phyloP scores from a whole-genome alignment of 2,888 invertebrate species.

The Tromatobia lineatoria region DNA sequence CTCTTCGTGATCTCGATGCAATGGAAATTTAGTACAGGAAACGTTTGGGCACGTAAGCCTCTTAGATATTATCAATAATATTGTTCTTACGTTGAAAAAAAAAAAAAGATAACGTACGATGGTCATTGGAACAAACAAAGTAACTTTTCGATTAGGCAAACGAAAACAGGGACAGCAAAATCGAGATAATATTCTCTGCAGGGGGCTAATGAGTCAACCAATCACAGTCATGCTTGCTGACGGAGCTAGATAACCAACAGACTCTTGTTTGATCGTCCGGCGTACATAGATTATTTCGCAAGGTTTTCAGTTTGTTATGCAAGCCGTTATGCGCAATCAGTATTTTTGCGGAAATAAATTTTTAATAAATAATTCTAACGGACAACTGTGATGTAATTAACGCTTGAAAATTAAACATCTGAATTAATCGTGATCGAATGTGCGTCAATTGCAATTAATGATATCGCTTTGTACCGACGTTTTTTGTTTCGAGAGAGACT shows the following conservation, averaged over 20 bases:
- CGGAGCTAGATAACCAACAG: slow-evolving; percentile 31
- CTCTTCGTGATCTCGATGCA: background rate
- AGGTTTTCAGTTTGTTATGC: background rate
- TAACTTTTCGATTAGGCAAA: background rate
- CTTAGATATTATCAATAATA: background rate
- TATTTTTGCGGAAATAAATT: background rate
- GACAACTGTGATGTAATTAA: background rate
- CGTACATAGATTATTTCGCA: slow-evolving; percentile 9
- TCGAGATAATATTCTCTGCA: slow-evolving; percentile 37
- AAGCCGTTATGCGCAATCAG: background rate
- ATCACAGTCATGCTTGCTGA: slow-evolving; percentile 5
- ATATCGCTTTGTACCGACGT: background rate
- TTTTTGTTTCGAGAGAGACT: background rate
- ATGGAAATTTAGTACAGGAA: background rate
- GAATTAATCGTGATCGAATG: background rate
- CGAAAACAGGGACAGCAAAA: slow-evolving; percentile 1
- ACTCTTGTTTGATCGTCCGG: slow-evolving; percentile 18
- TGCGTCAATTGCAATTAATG: slow-evolving; percentile 17
- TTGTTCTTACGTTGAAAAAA: background rate
- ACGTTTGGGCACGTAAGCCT: background rate
- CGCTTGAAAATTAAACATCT: background rate
- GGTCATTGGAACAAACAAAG: background rate
- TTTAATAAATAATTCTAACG: background rate
- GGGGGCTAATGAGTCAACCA: slow-evolving; percentile 36
- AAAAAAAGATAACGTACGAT: background rate